phyloP scores from a whole-genome alignment of 2,888 invertebrate genomes.

The Hypselothyrea guttata region DNA sequence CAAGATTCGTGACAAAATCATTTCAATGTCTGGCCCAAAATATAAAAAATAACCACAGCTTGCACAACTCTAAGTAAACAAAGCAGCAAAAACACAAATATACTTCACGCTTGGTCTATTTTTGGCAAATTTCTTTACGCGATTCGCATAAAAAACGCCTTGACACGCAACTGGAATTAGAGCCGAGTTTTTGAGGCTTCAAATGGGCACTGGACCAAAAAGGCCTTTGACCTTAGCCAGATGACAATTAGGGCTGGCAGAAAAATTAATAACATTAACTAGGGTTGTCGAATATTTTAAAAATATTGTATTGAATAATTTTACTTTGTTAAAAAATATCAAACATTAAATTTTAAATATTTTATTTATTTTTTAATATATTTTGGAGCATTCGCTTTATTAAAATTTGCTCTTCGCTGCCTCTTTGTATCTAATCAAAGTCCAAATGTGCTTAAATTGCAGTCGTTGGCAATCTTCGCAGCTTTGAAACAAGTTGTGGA shows the following conservation, averaged over 20 bases:
- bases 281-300: too few species aligned
- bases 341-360: too few species aligned
- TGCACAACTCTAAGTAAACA: slow-evolving; percentile 36
- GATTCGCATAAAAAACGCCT: slow-evolving; percentile 31
- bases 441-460: slow-evolving; percentile 51
- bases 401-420: too few species aligned
- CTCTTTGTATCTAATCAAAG: slow-evolving; percentile 47
- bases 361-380: too few species aligned
- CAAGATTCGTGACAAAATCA: slow-evolving; percentile 30
- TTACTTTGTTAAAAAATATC: too few species aligned
- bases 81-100: slow-evolving; percentile 20
- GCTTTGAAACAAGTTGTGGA: slow-evolving; percentile 49
- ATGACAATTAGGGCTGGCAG: slow-evolving; percentile 5
- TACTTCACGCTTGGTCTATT: slow-evolving; percentile 45
- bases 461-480: not conserved
- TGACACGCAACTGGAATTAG: slow-evolving; percentile 33
- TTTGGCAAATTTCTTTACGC: slow-evolving; percentile 38
- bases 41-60: slow-evolving; percentile 23
- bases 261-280: slow-evolving; percentile 20
- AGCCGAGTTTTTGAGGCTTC: slow-evolving; percentile 1
- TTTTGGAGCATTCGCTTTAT: too few species aligned
- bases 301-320: too few species aligned
- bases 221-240: slow-evolving; percentile 28
- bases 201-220: slow-evolving; percentile 15
- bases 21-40: slow-evolving; percentile 31